Percentiles rank a stretch among this genome's conserved stretches.
Evolutionary conservation across 1,140 invertebrate species (phyloP).

Genomic region (Zaprionus inermis): DNA sequence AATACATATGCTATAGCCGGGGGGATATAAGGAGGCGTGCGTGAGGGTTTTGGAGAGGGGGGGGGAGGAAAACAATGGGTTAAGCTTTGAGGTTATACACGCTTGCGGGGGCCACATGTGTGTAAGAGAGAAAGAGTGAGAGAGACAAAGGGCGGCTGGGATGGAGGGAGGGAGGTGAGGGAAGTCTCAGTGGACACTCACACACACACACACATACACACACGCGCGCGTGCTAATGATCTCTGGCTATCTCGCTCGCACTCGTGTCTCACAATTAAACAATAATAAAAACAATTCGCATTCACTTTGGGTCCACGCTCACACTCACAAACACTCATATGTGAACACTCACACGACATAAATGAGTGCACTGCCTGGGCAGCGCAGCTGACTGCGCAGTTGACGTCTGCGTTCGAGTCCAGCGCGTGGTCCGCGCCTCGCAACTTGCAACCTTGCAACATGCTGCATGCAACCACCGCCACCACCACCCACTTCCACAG

Average conservation of each 20-base stretch:
- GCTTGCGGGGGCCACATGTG: constrained; percentile 21
- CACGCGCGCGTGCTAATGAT: constrained; percentile 40
- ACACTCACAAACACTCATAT: constrained; percentile 6
- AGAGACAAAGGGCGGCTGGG: no score
- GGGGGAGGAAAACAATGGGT: constrained; percentile 37
- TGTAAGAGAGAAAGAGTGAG: background rate
- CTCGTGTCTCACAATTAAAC: constrained; percentile 47
- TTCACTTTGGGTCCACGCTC: constrained; percentile 47
- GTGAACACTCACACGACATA: constrained; percentile 26
- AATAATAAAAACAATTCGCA: constrained; percentile 63
- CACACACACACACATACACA: constrained; percentile 8
- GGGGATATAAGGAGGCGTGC: constrained; percentile 18
- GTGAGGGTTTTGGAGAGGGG: background rate
- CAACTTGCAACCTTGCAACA: constrained; percentile 40
- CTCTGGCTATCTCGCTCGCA: constrained; percentile 35
- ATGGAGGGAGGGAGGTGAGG: background rate
- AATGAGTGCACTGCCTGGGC: constrained; percentile 46
- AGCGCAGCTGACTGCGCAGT: constrained; percentile 42
- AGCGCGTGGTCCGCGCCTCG: constrained; percentile 26
- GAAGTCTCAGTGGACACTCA: constrained; percentile 51
- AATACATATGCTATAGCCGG: constrained; percentile 65
- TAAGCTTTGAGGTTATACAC: constrained; percentile 49
- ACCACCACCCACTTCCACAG: constrained; percentile 1
- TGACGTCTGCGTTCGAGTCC: constrained; percentile 28
- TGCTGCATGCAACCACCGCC: constrained; percentile 27